Percentiles rank a stretch among this genome's conserved stretches.
Conservation (phyloP, 2,797 vertebrate species). For the Falco biarmicus region DNA sequence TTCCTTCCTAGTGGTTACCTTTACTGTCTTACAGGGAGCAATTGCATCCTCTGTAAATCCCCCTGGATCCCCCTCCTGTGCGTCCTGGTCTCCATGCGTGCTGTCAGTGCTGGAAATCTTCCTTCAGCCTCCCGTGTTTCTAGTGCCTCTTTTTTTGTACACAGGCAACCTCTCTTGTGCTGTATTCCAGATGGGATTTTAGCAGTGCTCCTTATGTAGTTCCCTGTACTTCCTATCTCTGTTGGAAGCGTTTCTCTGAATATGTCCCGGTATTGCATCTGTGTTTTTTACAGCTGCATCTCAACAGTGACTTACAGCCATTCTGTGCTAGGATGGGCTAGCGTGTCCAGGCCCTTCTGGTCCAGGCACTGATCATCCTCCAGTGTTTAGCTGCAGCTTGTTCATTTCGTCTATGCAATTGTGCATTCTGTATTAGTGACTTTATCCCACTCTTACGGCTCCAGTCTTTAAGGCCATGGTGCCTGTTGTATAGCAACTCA, state of each 20-base stretch:
- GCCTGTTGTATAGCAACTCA: not conserved
- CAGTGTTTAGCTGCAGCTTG: not conserved
- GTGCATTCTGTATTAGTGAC: not conserved
- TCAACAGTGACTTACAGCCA: not conserved
- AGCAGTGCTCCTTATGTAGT: not conserved
- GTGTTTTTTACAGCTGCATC: not conserved
- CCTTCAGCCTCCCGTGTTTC: not conserved
- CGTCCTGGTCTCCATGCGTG: fast-evolving
- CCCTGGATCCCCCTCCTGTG: not conserved
- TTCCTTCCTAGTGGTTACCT: not conserved
- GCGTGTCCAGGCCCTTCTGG: not conserved
- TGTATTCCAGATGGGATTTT: not conserved
- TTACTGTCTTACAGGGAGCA: not conserved
- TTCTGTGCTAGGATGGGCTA: not conserved
- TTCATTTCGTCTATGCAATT: not conserved
- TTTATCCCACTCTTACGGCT: not conserved
- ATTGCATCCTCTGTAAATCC: not conserved
- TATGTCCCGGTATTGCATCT: not conserved
- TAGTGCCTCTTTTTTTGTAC: not conserved
- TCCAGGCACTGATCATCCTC: not conserved
- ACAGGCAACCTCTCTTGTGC: not conserved
- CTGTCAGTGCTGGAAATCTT: not conserved
- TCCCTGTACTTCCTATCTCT: not conserved
- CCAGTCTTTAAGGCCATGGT: not conserved
- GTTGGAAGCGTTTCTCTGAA: not conserved